Conservation (phyloP, 2,888 invertebrate species). For the Palloptera scutellata region DNA sequence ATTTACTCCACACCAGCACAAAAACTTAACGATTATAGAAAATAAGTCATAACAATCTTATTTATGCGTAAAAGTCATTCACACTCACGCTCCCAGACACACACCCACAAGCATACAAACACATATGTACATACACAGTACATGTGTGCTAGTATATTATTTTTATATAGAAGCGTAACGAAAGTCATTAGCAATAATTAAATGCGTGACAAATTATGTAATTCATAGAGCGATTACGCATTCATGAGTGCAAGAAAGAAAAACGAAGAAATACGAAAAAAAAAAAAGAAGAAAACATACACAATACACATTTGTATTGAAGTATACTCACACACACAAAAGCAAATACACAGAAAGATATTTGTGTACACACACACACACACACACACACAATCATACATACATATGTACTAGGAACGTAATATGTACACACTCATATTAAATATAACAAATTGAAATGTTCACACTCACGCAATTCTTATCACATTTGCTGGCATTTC, state of each 20-base stretch:
- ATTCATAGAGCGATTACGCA: conserved; percentile 52
- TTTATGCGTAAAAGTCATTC: neutral
- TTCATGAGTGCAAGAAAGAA: conserved; percentile 16
- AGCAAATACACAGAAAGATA: neutral
- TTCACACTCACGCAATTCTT: conserved; percentile 3
- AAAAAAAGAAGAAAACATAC: too few species aligned
- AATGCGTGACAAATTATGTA: conserved; percentile 58
- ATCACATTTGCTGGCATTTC: neutral
- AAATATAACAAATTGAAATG: neutral
- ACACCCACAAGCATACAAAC: conserved; percentile 9
- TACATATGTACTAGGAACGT: neutral
- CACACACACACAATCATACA: neutral
- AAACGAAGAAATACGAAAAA: neutral
- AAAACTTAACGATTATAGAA: too few species aligned
- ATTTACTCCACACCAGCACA: too few species aligned
- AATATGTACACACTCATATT: neutral
- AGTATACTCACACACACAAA: neutral
- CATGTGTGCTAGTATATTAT: too few species aligned
- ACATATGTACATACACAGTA: too few species aligned
- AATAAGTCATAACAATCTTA: neutral
- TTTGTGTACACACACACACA: neutral
- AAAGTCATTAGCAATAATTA: conserved; percentile 53
- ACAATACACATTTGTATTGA: too few species aligned
- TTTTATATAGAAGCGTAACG: too few species aligned
- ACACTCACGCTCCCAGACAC: conserved; percentile 3